A percentile compares a stretch with the other conserved stretches of the same genome.
Conservation (phyloP, 2,797 vertebrate genomes). For the Melanotaenia trifasciata region DNA sequence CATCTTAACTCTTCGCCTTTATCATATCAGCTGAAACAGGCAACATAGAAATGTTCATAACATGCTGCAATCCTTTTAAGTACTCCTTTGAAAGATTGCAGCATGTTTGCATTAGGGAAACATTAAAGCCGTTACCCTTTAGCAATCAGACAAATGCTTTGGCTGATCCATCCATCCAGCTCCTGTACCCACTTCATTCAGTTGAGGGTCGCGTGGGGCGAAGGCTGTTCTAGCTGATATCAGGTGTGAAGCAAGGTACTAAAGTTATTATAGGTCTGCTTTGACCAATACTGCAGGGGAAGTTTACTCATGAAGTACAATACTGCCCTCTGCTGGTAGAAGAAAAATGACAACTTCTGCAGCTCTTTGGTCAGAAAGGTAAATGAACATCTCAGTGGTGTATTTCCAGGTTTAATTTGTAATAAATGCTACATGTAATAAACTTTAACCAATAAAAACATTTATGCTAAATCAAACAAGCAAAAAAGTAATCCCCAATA, state of each 20-base stretch:
- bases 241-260: background rate
- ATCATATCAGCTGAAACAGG: background rate
- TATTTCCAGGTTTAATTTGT: background rate
- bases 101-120: background rate
- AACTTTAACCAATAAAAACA: background rate
- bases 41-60: background rate
- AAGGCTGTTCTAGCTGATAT: background rate
- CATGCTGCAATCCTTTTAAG: background rate
- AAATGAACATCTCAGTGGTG: background rate
- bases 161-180: background rate
- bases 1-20: background rate
- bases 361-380: background rate
- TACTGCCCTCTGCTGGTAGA: slow-evolving; percentile 58
- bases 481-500: no score
- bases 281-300: background rate
- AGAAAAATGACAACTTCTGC: background rate
- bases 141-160: background rate
- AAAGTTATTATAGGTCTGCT: background rate
- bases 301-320: background rate
- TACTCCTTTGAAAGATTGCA: background rate
- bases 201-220: background rate
- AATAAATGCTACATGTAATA: background rate
- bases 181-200: background rate
- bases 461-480: no score
- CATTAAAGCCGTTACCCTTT: background rate